Percentiles rank a stretch among this genome's conserved stretches.
Conservation (phyloP, 2,113 vertebrate genomes). For the Hyaena hyaena region DNA sequence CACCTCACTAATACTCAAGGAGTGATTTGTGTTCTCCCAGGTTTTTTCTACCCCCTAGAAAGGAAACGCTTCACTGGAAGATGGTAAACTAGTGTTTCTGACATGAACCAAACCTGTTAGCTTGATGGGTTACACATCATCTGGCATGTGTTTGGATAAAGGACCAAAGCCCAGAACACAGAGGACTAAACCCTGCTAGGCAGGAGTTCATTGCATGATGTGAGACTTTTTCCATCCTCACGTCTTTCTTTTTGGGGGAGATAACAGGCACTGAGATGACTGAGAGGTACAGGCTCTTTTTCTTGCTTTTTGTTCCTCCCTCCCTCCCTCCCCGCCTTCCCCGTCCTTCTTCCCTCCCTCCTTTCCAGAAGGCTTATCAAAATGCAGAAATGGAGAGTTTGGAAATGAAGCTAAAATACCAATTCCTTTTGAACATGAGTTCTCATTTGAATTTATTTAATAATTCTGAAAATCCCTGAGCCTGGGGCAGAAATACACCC, state of each 20-base stretch:
- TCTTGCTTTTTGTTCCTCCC: background rate
- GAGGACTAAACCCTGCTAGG: slow-evolving; percentile 15
- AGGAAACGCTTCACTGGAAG: slow-evolving; percentile 31
- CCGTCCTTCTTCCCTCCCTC: background rate
- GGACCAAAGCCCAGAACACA: slow-evolving; percentile 14
- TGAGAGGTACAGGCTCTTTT: background rate
- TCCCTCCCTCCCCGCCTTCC: background rate
- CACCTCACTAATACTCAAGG: slow-evolving; percentile 22
- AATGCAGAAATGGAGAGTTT: background rate
- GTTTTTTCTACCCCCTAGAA: background rate
- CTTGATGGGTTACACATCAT: slow-evolving; percentile 39
- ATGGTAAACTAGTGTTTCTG: slow-evolving; percentile 50
- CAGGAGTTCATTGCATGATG: background rate
- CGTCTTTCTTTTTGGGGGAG: background rate
- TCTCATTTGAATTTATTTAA: slow-evolving; percentile 38
- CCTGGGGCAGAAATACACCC: background rate
- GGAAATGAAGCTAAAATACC: slow-evolving; percentile 10
- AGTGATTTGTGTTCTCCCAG: slow-evolving; percentile 19
- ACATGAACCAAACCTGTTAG: background rate
- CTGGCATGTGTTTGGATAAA: background rate
- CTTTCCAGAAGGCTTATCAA: slow-evolving; percentile 10
- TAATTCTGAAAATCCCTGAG: slow-evolving; percentile 14
- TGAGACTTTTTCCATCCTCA: background rate
- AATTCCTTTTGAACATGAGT: slow-evolving; percentile 29
- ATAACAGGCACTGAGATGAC: background rate